Evolutionary conservation across 37 sponge, comb jelly and placozoan species (phyloP).

Genomic region (Halisarca cf. caerulea): DNA sequence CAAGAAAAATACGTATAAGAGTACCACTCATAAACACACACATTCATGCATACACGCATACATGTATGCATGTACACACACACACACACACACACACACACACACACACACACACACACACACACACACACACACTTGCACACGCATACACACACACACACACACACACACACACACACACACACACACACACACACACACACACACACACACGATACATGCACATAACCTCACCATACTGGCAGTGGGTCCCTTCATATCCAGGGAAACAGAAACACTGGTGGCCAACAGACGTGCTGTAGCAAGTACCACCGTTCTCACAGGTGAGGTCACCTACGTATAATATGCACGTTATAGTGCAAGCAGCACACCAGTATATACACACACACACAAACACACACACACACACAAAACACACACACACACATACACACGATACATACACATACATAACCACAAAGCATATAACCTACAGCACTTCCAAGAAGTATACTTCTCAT

Average conservation of each 20-base stretch:
- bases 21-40: too few relatives aligned
- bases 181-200: constrained; percentile 15
- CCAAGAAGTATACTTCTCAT: too few relatives aligned
- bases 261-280: background rate
- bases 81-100: constrained; percentile 25
- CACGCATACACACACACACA: constrained; percentile 16
- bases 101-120: constrained; percentile 25
- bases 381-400: too few relatives aligned
- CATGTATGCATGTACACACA: background rate
- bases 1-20: too few relatives aligned
- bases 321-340: background rate
- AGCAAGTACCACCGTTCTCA: constrained; percentile 9
- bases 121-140: constrained; percentile 15
- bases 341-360: background rate
- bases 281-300: background rate
- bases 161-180: constrained; percentile 25
- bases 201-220: constrained; percentile 1
- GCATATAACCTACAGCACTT: too few relatives aligned
- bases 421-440: background rate
- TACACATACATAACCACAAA: too few relatives aligned
- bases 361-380: too few relatives aligned
- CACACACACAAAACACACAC: background rate
- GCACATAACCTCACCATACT: background rate
- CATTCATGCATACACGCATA: background rate
- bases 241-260: background rate